Conservation (phyloP, 2,888 invertebrate species). For the Resseliella maxima region DNA sequence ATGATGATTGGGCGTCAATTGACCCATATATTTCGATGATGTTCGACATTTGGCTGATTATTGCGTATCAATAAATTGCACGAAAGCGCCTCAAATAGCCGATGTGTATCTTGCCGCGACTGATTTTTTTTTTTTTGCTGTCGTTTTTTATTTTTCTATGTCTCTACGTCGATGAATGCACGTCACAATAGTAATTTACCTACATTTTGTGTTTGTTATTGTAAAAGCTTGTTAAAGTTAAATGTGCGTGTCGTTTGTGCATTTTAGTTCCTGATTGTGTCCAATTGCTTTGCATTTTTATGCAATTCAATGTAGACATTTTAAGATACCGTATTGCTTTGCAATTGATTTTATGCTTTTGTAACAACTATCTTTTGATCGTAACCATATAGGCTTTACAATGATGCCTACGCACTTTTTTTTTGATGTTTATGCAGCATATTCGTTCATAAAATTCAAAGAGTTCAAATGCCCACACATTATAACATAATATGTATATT, state of each 20-base stretch:
- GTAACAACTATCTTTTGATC: constrained; percentile 55
- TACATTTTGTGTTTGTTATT: neutral
- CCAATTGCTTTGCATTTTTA: neutral
- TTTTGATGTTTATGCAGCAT: neutral
- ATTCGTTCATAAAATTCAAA: constrained; percentile 38
- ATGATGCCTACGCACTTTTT: neutral
- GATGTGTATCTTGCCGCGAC: neutral
- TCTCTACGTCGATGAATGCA: too few species aligned
- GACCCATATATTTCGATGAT: neutral
- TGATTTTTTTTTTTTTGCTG: too few species aligned
- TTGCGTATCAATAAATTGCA: constrained; percentile 39
- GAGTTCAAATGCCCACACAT: neutral
- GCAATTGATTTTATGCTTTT: neutral
- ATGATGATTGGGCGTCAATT: neutral
- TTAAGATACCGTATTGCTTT: too few species aligned
- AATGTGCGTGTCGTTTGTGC: neutral
- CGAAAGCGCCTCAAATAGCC: neutral
- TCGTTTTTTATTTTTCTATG: too few species aligned
- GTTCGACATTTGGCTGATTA: neutral
- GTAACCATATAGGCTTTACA: neutral
- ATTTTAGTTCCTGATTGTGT: neutral
- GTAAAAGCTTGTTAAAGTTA: neutral
- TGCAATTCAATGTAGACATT: too few species aligned
- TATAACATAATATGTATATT: neutral
- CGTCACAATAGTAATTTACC: too few species aligned